Percentiles rank a stretch among this genome's conserved stretches.
These are phyloP conservation scores for Malurus alboscapulatus DNA, from an alignment of 2,113 vertebrate genomes.

Conservation along the genomic window DNA sequence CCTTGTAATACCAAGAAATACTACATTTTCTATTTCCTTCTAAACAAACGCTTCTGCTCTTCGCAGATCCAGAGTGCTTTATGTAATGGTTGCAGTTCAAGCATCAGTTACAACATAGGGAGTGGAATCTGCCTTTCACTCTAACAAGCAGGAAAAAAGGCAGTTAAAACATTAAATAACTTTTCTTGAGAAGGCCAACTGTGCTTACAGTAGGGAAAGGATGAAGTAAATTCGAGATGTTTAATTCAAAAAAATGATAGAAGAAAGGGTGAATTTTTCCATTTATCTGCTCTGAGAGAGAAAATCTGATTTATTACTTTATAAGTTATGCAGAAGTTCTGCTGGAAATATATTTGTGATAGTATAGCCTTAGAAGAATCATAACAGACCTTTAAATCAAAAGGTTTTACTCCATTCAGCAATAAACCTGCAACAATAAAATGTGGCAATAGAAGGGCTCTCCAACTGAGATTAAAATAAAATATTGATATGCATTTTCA, in stretches of 20 bases:
- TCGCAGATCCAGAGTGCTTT: background rate
- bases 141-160: background rate
- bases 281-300: background rate
- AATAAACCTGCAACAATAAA: background rate
- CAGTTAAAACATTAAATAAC: background rate
- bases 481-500: background rate
- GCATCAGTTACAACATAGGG: background rate
- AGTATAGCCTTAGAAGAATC: background rate
- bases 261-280: background rate
- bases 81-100: background rate
- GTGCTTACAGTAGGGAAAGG: background rate
- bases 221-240: background rate
- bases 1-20: background rate
- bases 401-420: background rate
- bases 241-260: background rate
- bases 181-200: background rate
- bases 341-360: background rate
- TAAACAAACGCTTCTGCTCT: background rate
- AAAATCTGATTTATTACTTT: background rate
- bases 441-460: background rate
- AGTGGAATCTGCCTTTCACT: background rate
- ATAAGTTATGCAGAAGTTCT: background rate
- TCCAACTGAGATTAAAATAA: background rate
- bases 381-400: background rate
- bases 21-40: background rate